These are phyloP conservation scores for Athalia circularis DNA, from an alignment of 2,888 invertebrate genomes.

Conservation along the genomic window DNA sequence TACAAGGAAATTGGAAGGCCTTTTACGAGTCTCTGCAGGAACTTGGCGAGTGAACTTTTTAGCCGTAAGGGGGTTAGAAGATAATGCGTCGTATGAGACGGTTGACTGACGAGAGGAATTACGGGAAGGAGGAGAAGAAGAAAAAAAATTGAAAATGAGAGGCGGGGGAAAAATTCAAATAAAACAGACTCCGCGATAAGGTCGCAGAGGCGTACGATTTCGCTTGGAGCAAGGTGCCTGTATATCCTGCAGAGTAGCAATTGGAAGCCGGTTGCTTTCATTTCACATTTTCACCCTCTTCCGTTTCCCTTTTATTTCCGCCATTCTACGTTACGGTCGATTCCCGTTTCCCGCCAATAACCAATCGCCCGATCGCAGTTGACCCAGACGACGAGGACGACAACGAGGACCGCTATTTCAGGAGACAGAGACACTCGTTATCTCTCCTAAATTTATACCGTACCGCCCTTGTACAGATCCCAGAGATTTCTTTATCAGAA, in stretches of 20 bases:
- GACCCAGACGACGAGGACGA: neutral
- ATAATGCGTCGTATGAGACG: neutral
- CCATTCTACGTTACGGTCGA: conserved; percentile 11
- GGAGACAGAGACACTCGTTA: neutral
- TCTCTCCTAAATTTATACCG: conserved; percentile 12
- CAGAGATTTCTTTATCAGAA: neutral
- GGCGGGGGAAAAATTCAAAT: conserved; percentile 13
- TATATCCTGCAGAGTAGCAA: neutral
- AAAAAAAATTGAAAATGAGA: neutral
- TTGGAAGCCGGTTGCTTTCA: conserved; percentile 25
- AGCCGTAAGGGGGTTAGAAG: conserved; percentile 16
- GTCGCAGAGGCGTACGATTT: too few relatives aligned
- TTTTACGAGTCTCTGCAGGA: conserved; percentile 1
- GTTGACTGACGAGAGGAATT: neutral
- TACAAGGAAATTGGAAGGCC: neutral
- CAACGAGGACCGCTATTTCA: neutral
- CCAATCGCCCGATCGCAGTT: neutral
- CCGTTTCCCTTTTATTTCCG: conserved; percentile 10
- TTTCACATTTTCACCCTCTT: conserved; percentile 21
- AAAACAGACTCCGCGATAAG: neutral
- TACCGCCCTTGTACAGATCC: neutral
- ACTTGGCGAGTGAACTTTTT: neutral
- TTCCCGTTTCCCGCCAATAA: conserved; percentile 1
- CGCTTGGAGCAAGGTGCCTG: neutral
- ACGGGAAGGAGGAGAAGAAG: neutral